phyloP scores from a whole-genome alignment of 2,888 invertebrate genomes.

The Brenthis daphne region DNA sequence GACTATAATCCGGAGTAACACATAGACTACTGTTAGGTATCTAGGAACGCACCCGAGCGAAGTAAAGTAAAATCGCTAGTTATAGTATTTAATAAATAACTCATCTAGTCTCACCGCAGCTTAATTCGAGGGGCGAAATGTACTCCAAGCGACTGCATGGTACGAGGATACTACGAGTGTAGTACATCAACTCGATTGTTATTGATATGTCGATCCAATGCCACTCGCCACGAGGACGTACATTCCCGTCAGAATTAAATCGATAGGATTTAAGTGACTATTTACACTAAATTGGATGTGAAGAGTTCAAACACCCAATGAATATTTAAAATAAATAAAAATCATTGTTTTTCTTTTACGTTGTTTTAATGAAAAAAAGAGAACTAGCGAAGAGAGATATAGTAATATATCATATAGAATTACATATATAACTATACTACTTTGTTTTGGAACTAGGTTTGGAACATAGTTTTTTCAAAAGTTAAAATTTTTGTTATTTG shows the following conservation, averaged over 20 bases:
- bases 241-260: slow-evolving; percentile 40
- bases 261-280: slow-evolving; percentile 36
- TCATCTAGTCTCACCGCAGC: slow-evolving; percentile 16
- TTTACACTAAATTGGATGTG: slow-evolving; percentile 26
- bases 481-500: too few relatives aligned
- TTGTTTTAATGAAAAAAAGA: too few relatives aligned
- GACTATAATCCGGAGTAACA: too few relatives aligned
- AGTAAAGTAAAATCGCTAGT: neutral
- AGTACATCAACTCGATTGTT: slow-evolving; percentile 56
- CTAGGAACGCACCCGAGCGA: too few relatives aligned
- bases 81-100: neutral
- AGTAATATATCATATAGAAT: too few relatives aligned
- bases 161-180: slow-evolving; percentile 43
- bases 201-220: slow-evolving; percentile 54
- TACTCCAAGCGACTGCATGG: slow-evolving; percentile 36
- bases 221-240: slow-evolving; percentile 41
- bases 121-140: slow-evolving; percentile 32
- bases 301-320: slow-evolving; percentile 13
- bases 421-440: too few relatives aligned
- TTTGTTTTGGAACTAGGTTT: too few relatives aligned
- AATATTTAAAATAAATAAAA: neutral
- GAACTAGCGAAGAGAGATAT: too few relatives aligned
- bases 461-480: too few relatives aligned
- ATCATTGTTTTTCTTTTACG: too few relatives aligned
- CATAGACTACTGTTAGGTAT: too few relatives aligned